phyloP scores from a whole-genome alignment of 2,797 vertebrate genomes.

The Myotis myotis region DNA sequence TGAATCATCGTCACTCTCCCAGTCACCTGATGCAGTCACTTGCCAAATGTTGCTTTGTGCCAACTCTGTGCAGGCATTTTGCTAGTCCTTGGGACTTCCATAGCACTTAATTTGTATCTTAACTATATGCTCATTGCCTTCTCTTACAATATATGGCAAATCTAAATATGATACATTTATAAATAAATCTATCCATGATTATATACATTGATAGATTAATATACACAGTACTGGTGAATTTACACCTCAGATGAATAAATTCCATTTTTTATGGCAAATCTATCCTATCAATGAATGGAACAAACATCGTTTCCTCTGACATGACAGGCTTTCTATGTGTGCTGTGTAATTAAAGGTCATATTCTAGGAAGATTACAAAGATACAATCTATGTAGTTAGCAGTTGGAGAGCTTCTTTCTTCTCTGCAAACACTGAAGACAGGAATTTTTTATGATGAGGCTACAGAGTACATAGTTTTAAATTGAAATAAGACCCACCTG shows the following conservation, averaged over 20 bases:
- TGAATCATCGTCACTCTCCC: neutral
- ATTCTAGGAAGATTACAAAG: neutral
- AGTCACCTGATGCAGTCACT: neutral
- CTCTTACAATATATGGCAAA: neutral
- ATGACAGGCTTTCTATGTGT: neutral
- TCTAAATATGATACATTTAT: conserved; percentile 6
- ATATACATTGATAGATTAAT: neutral
- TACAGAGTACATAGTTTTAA: neutral
- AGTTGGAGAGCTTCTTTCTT: neutral
- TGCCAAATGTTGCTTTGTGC: neutral
- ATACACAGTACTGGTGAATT: neutral
- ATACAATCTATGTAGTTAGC: neutral
- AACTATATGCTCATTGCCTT: neutral
- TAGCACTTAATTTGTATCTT: neutral
- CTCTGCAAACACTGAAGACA: neutral
- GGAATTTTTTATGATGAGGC: neutral
- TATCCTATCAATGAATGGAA: neutral
- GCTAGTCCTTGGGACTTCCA: neutral
- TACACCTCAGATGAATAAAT: neutral
- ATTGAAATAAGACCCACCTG: neutral
- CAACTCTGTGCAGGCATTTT: neutral
- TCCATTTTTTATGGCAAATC: neutral
- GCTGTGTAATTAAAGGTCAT: neutral
- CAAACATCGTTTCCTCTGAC: neutral
- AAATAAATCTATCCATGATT: neutral